A percentile compares a stretch with the other conserved stretches of the same genome.
These are phyloP conservation scores for Microtus richardsoni DNA, from an alignment of 2,113 vertebrate genomes.

Conservation along the genomic window DNA sequence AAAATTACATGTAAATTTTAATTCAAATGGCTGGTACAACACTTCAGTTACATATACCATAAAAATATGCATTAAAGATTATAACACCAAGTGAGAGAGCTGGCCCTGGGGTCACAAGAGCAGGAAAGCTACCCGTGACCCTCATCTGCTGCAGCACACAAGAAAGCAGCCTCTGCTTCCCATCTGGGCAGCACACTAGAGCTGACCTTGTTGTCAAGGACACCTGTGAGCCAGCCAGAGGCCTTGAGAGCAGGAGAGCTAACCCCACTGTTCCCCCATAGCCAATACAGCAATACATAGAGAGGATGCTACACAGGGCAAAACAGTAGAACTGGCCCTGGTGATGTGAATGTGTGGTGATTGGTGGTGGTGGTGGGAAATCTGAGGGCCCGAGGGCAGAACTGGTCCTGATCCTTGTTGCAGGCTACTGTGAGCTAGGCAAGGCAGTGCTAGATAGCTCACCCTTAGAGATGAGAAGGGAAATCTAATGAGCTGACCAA, in stretches of 20 bases:
- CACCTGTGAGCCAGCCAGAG: too few species aligned
- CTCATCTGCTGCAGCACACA: background rate
- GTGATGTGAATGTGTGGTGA: background rate
- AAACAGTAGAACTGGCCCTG: background rate
- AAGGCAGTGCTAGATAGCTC: background rate
- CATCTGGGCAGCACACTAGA: background rate
- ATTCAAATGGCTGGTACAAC: background rate
- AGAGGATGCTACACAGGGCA: background rate
- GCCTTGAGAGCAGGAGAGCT: background rate
- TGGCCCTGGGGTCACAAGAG: background rate
- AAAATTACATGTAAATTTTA: background rate
- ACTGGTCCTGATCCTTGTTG: background rate
- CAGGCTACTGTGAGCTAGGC: background rate
- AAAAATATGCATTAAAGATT: background rate
- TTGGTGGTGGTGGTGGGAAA: too few species aligned
- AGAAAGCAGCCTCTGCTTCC: background rate
- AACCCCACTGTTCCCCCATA: rapidly evolving
- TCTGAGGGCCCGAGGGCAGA: background rate
- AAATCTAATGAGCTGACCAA: background rate
- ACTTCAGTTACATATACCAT: background rate
- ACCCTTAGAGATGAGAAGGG: background rate
- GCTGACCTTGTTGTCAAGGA: too few species aligned
- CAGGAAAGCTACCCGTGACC: background rate
- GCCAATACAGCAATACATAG: background rate
- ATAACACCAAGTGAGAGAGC: background rate